These are phyloP conservation scores for Penaeus indicus DNA, from an alignment of 1,140 invertebrate species.

Conservation along the genomic window DNA sequence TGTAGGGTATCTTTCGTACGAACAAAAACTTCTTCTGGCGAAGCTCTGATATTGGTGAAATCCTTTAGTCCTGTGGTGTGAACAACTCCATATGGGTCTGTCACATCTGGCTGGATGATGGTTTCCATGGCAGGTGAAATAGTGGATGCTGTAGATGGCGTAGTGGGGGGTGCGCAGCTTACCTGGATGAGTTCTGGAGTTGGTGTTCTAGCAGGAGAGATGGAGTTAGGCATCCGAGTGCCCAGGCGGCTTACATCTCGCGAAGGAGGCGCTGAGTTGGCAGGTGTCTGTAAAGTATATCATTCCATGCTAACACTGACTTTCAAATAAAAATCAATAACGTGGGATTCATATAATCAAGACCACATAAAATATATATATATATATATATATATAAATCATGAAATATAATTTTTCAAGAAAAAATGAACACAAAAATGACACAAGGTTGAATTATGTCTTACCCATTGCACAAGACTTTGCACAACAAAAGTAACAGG, in stretches of 20 bases:
- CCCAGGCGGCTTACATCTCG: conserved; percentile 60
- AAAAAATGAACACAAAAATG: neutral
- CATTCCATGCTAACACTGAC: too few species aligned
- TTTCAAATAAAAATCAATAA: too few species aligned
- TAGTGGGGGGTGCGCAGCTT: conserved; percentile 41
- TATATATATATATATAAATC: neutral
- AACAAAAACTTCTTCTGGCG: conserved; percentile 32
- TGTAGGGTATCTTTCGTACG: conserved; percentile 31
- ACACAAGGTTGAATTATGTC: neutral
- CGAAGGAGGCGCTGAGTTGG: conserved; percentile 47
- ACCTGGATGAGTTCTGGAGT: conserved; percentile 71
- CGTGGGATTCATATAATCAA: neutral
- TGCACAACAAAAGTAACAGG: conserved; percentile 94
- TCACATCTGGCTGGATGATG: conserved; percentile 20
- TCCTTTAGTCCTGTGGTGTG: conserved; percentile 33
- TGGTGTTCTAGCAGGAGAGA: conserved; percentile 69
- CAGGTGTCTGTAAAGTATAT: conserved; percentile 26
- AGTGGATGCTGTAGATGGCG: conserved; percentile 35
- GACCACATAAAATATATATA: neutral
- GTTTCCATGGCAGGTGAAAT: conserved; percentile 34
- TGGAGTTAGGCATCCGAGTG: conserved; percentile 67
- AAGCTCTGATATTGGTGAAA: conserved; percentile 38
- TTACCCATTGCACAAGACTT: conserved; percentile 84
- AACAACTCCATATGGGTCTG: conserved; percentile 28
- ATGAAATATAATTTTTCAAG: neutral